Evolutionary conservation across 2,888 invertebrate genomes (phyloP).

Genomic region (Oscheius sp.): DNA sequence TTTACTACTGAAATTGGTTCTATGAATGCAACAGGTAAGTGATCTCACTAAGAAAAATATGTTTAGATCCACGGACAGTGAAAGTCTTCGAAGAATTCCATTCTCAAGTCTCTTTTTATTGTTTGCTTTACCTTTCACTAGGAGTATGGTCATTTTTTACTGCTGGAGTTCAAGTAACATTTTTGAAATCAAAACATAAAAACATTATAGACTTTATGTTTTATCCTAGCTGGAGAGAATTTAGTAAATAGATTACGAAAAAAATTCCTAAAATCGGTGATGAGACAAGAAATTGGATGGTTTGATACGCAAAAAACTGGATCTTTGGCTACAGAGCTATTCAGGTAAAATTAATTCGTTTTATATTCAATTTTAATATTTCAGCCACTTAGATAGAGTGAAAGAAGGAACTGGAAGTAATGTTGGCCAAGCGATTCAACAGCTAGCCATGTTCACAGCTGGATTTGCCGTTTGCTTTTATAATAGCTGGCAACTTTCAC

Average conservation of each 20-base stretch:
- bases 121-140: neutral
- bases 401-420: conserved; percentile 66
- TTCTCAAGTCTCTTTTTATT: neutral
- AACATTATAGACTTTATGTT: neutral
- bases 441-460: conserved; percentile 10
- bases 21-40: conserved; percentile 30
- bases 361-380: conserved; percentile 18
- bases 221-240: conserved; percentile 4
- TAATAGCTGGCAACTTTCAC: conserved; percentile 60
- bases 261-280: conserved; percentile 38
- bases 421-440: neutral
- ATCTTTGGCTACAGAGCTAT: conserved; percentile 37
- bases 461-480: conserved; percentile 54
- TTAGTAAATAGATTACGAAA: conserved; percentile 26
- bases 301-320: conserved; percentile 40
- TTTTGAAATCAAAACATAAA: too few species aligned
- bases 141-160: neutral
- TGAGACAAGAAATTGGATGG: conserved; percentile 48
- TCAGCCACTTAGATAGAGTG: conserved; percentile 65
- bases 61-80: neutral
- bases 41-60: neutral
- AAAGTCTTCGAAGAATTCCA: conserved; percentile 21
- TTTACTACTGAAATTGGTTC: neutral
- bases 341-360: conserved; percentile 12
- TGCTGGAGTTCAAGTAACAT: neutral